These are phyloP conservation scores for Ephestia elutella DNA, from an alignment of 1,140 invertebrate species.

Conservation along the genomic window DNA sequence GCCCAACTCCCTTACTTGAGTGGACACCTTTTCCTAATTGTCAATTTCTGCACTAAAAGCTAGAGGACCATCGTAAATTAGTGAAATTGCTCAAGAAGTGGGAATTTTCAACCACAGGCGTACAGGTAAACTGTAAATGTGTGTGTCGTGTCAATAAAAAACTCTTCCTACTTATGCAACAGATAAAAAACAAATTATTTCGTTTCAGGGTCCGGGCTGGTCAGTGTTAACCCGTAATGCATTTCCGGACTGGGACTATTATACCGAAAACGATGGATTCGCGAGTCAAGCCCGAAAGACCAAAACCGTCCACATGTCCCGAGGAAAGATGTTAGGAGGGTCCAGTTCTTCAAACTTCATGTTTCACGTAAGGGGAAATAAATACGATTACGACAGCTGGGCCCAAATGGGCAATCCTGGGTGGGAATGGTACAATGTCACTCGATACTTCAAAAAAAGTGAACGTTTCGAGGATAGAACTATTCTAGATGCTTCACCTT, in stretches of 20 bases:
- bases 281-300: slow-evolving; percentile 77
- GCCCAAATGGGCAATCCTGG: slow-evolving; percentile 84
- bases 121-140: too few species aligned
- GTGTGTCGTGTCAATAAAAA: too few species aligned
- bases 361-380: slow-evolving; percentile 89
- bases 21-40: too few species aligned
- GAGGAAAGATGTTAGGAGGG: slow-evolving; percentile 88
- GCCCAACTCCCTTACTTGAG: too few species aligned
- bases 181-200: neutral
- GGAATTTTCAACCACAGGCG: too few species aligned
- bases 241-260: slow-evolving; percentile 80
- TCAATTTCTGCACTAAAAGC: too few species aligned
- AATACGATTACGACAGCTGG: slow-evolving; percentile 90
- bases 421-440: slow-evolving; percentile 88
- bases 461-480: slow-evolving; percentile 87
- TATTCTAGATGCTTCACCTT: slow-evolving; percentile 42
- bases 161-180: too few species aligned
- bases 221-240: slow-evolving; percentile 25
- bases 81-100: too few species aligned
- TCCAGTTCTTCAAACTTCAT: slow-evolving; percentile 93
- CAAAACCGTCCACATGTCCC: slow-evolving; percentile 67
- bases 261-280: slow-evolving; percentile 78
- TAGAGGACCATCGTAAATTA: too few species aligned
- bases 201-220: slow-evolving; percentile 39
- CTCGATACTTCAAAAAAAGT: slow-evolving; percentile 89